Evolutionary conservation across 2,888 invertebrate genomes (phyloP).

Genomic region (Xylophagus ater): DNA sequence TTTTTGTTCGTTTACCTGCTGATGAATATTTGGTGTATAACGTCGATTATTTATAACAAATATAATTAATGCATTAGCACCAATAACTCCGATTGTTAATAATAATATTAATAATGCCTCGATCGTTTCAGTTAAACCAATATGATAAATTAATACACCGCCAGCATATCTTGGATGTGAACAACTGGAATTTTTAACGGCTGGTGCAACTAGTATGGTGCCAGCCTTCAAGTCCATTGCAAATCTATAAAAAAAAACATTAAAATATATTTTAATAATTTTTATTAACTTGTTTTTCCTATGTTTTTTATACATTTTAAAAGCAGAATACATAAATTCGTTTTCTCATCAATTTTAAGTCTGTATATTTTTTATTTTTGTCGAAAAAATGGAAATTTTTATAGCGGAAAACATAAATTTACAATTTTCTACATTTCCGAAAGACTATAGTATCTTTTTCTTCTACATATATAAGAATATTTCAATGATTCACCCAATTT

Average conservation of each 20-base stretch:
- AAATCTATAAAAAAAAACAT: slow-evolving; percentile 23
- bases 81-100: slow-evolving; percentile 65
- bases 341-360: no score
- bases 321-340: no score
- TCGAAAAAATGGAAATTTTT: slow-evolving; percentile 2
- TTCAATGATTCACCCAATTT: no score
- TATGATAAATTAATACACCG: slow-evolving; percentile 51
- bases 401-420: slow-evolving; percentile 14
- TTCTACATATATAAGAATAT: no score
- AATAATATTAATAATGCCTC: slow-evolving; percentile 67
- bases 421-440: slow-evolving; percentile 10
- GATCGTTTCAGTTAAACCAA: slow-evolving; percentile 59
- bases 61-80: slow-evolving; percentile 68
- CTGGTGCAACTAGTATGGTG: slow-evolving; percentile 66
- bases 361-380: background rate
- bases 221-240: slow-evolving; percentile 43
- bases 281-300: no score
- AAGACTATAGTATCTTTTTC: no score
- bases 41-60: slow-evolving; percentile 73
- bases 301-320: no score
- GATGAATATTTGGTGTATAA: slow-evolving; percentile 76
- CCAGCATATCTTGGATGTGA: slow-evolving; percentile 55
- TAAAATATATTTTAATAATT: no score
- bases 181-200: slow-evolving; percentile 73
- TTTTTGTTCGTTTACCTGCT: slow-evolving; percentile 72